Evolutionary conservation across 2,888 invertebrate species (phyloP).

Genomic region (Conistra vaccinii): DNA sequence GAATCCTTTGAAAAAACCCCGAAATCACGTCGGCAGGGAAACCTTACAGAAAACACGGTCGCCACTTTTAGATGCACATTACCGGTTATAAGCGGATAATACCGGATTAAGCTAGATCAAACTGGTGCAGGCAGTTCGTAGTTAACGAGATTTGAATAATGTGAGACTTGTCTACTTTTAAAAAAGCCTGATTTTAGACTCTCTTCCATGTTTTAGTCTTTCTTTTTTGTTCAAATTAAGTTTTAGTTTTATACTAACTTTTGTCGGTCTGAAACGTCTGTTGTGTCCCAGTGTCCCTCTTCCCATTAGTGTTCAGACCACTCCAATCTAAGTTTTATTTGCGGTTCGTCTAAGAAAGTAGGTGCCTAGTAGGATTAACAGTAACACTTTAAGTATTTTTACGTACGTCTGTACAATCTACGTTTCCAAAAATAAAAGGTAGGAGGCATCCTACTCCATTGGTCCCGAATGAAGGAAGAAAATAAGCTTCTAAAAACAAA

Average conservation of each 20-base stretch:
- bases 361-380: not conserved
- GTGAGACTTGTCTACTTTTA: constrained; percentile 36
- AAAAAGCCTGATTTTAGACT: not conserved
- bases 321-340: constrained; percentile 33
- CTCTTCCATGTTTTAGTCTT: not conserved
- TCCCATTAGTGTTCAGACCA: constrained; percentile 10
- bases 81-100: constrained; percentile 64
- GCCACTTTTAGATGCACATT: constrained; percentile 67
- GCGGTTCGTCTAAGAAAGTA: not conserved
- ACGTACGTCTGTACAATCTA: not conserved
- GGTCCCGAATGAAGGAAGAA: not conserved
- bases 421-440: not conserved
- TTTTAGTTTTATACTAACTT: constrained; percentile 18
- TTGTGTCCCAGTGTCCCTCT: constrained; percentile 27
- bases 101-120: constrained; percentile 63
- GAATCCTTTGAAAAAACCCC: constrained; percentile 35
- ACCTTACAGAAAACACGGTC: constrained; percentile 54
- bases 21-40: constrained; percentile 46
- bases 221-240: constrained; percentile 3
- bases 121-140: constrained; percentile 59
- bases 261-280: not conserved
- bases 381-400: not conserved
- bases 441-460: not conserved
- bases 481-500: constrained; percentile 1
- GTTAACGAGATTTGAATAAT: constrained; percentile 61